A percentile compares a stretch with the other conserved stretches of the same genome.
Conservation (phyloP, 2,113 vertebrate genomes). For the Hemibagrus wyckioides region DNA sequence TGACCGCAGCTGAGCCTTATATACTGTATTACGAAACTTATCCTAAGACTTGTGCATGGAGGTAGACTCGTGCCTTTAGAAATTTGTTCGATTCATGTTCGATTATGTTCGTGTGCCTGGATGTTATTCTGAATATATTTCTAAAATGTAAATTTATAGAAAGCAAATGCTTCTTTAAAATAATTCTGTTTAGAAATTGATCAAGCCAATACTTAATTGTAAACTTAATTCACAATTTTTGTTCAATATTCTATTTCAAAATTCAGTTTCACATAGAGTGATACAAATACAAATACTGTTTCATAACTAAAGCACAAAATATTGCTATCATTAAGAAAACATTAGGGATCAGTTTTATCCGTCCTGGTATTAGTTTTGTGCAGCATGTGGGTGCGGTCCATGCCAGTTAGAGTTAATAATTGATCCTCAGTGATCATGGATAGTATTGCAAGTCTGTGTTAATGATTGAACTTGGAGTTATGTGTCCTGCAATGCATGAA, state of each 20-base stretch:
- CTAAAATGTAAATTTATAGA: background rate
- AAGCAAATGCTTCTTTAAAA: background rate
- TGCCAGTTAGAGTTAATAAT: constrained; percentile 33
- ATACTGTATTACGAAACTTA: background rate
- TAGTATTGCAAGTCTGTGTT: constrained; percentile 6
- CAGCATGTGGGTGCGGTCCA: background rate
- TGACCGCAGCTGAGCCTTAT: background rate
- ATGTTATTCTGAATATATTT: background rate
- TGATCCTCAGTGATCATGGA: constrained; percentile 15
- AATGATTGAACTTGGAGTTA: constrained; percentile 24
- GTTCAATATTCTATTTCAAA: background rate
- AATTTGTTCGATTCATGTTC: background rate
- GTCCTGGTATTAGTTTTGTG: background rate
- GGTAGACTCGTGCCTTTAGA: background rate
- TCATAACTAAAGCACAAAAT: background rate
- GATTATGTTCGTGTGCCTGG: background rate
- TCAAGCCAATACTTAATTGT: background rate
- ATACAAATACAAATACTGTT: background rate
- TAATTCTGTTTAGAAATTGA: background rate
- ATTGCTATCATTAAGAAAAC: background rate
- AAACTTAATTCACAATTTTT: background rate
- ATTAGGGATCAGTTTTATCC: background rate
- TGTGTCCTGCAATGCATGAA: background rate
- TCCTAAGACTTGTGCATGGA: background rate
- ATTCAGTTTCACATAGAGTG: background rate